Percentiles rank a stretch among this genome's conserved stretches.
phyloP scores from a whole-genome alignment of 2,113 vertebrate species.

The Rhinolophus ferrumequinum region DNA sequence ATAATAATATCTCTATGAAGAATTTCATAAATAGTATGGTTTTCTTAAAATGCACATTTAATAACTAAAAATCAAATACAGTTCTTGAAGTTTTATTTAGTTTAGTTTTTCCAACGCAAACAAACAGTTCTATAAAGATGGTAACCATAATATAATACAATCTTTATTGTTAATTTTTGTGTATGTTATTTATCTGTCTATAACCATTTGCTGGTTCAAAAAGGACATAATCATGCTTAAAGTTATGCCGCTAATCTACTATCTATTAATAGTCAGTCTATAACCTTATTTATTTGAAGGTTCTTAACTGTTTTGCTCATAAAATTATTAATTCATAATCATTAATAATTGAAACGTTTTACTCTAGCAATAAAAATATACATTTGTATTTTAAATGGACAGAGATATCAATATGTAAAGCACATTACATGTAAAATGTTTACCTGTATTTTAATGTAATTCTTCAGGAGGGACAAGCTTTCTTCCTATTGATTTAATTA shows the following conservation, averaged over 20 bases:
- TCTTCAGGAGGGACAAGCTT: not conserved
- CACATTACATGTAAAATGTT: not conserved
- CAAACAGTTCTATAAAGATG: not conserved
- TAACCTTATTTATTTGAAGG: not conserved
- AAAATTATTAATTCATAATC: constrained; percentile 26
- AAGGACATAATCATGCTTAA: not conserved
- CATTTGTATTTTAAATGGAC: constrained; percentile 16
- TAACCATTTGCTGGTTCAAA: constrained; percentile 26
- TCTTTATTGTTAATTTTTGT: not conserved
- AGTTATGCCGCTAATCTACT: not conserved
- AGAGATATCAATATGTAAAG: not conserved
- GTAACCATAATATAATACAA: not conserved
- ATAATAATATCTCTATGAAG: not conserved
- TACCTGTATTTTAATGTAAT: not conserved
- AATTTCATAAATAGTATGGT: constrained; percentile 5
- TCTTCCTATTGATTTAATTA: not conserved
- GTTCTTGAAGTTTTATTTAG: not conserved
- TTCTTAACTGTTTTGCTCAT: not conserved
- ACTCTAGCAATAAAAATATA: not conserved
- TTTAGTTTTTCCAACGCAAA: not conserved
- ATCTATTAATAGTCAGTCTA: not conserved
- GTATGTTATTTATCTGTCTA: not conserved
- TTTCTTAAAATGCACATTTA: not conserved
- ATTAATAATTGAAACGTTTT: constrained; percentile 10
- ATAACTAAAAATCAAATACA: not conserved